These are phyloP conservation scores for Megaceryle alcyon DNA, from an alignment of 2,797 vertebrate species.

Conservation along the genomic window DNA sequence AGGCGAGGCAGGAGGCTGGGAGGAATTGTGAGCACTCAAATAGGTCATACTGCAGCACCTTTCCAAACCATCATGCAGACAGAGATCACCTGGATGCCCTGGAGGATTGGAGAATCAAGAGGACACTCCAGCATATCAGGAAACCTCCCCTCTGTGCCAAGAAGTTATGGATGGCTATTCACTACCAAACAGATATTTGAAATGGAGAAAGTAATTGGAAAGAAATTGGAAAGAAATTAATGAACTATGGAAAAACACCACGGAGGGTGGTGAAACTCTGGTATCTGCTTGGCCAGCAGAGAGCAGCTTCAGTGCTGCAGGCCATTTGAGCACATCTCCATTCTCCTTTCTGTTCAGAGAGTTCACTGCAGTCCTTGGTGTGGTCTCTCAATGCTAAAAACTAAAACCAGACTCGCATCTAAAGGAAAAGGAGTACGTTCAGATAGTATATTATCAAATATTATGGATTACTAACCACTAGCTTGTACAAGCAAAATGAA, in stretches of 20 bases:
- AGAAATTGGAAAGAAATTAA: background rate
- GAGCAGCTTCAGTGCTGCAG: background rate
- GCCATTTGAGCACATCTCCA: accelerated
- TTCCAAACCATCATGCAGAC: background rate
- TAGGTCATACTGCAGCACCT: background rate
- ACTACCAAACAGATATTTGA: background rate
- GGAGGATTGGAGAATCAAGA: background rate
- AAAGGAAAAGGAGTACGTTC: background rate
- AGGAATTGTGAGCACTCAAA: background rate
- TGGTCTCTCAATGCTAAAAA: background rate
- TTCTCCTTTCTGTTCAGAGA: background rate
- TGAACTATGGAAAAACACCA: background rate
- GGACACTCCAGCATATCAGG: accelerated
- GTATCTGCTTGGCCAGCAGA: background rate
- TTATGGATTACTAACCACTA: background rate
- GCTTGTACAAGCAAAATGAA: background rate
- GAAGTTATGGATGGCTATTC: background rate
- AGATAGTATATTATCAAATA: background rate
- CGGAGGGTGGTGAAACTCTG: background rate
- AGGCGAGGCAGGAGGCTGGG: background rate
- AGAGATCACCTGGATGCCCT: background rate
- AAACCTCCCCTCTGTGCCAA: background rate
- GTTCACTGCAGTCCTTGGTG: background rate
- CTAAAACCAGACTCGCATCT: background rate
- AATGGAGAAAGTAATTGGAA: background rate